phyloP scores from a whole-genome alignment of 2,797 vertebrate genomes.

The Hyperoplus lanceolatus region DNA sequence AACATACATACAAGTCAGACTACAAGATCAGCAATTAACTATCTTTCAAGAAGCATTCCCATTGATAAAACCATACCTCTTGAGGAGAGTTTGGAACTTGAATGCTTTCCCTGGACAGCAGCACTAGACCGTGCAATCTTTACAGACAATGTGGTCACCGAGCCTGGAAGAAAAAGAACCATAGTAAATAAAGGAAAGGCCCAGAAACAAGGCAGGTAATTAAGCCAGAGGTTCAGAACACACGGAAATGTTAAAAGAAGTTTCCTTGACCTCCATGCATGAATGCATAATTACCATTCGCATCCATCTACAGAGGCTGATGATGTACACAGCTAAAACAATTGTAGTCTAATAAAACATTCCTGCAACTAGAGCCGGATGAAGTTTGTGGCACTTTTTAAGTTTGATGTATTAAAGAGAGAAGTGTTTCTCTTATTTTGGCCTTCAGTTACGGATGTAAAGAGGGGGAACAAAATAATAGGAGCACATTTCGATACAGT shows the following conservation, averaged over 20 bases:
- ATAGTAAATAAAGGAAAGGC: background rate
- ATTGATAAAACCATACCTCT: slow-evolving; percentile 55
- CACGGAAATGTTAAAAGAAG: background rate
- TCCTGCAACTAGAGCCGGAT: too few relatives aligned
- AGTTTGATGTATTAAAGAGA: background rate
- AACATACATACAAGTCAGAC: background rate
- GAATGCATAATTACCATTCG: background rate
- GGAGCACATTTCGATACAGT: too few relatives aligned
- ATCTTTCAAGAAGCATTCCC: background rate
- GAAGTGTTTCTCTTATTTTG: background rate
- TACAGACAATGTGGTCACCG: slow-evolving; percentile 51
- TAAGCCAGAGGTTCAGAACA: background rate
- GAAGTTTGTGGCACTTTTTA: too few relatives aligned
- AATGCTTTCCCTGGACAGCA: slow-evolving; percentile 55
- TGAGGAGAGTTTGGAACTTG: slow-evolving; percentile 51
- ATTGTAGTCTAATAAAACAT: too few relatives aligned
- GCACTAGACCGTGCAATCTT: slow-evolving; percentile 54
- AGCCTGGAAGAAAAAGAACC: slow-evolving; percentile 46
- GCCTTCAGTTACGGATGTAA: background rate
- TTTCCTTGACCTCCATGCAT: background rate
- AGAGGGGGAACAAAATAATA: too few relatives aligned
- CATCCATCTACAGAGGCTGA: too few relatives aligned
- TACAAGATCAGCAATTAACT: background rate
- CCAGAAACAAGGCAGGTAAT: background rate
- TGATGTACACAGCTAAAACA: too few relatives aligned